phyloP scores from a whole-genome alignment of 1,140 invertebrate genomes.

The Gonatopus flavifemur region DNA sequence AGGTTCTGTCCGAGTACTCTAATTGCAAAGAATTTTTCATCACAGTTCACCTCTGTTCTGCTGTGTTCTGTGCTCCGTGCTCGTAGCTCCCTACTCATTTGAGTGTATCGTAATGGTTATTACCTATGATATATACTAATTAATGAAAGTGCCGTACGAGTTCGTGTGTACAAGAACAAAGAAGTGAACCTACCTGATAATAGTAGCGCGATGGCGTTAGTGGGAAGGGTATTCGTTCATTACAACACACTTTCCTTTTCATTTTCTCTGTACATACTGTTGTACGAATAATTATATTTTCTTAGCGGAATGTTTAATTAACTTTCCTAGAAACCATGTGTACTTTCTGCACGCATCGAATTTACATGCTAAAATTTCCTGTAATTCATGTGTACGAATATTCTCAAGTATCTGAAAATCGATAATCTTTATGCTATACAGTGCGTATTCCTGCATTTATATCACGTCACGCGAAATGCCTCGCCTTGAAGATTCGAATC shows the following conservation, averaged over 20 bases:
- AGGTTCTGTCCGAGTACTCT: constrained; percentile 24
- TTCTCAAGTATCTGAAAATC: background rate
- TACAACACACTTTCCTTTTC: constrained; percentile 5
- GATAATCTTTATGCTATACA: background rate
- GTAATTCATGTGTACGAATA: background rate
- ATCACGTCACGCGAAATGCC: constrained; percentile 1
- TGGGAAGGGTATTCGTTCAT: background rate
- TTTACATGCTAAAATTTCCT: background rate
- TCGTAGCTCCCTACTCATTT: constrained; percentile 18
- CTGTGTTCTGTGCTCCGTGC: constrained; percentile 16
- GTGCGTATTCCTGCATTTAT: background rate
- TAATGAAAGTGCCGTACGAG: constrained; percentile 20
- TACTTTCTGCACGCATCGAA: background rate
- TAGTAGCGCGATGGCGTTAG: background rate
- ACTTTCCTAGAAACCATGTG: background rate
- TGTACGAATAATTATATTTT: constrained; percentile 1
- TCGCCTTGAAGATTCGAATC: no score
- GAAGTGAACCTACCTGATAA: no score
- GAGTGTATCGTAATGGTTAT: constrained; percentile 25
- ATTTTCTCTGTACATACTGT: no score
- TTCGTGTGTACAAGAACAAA: background rate
- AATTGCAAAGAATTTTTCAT: constrained; percentile 41
- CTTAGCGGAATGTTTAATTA: background rate
- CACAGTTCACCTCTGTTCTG: constrained; percentile 27
- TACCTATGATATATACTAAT: constrained; percentile 35